phyloP scores from a whole-genome alignment of 2,888 invertebrate species.

The Crocallis elinguaria region DNA sequence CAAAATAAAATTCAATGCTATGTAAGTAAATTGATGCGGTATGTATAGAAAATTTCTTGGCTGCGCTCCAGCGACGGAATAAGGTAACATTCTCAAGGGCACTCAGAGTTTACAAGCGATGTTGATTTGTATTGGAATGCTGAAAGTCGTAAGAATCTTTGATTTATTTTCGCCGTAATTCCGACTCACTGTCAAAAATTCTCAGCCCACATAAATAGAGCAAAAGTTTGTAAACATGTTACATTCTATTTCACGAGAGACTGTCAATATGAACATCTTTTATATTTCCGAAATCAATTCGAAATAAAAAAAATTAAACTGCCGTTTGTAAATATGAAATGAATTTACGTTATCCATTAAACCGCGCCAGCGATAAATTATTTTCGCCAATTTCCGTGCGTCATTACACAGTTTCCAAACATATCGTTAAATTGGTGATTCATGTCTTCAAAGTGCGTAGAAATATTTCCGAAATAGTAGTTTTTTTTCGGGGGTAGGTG shows the following conservation, averaged over 20 bases:
- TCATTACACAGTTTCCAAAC: slow-evolving; percentile 38
- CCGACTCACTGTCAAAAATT: no score
- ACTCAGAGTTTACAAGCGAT: slow-evolving; percentile 53
- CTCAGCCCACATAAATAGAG: no score
- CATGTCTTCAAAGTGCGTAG: slow-evolving; percentile 25
- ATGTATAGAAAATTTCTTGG: slow-evolving; percentile 66
- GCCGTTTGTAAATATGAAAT: slow-evolving; percentile 18
- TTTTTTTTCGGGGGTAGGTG: no score
- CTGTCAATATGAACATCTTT: no score
- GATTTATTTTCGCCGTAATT: neutral
- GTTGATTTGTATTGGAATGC: slow-evolving; percentile 39
- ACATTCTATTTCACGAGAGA: no score
- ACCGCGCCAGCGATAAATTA: slow-evolving; percentile 39
- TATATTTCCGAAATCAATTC: no score
- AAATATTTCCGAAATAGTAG: neutral
- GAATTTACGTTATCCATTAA: slow-evolving; percentile 32
- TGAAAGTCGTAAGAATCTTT: slow-evolving; percentile 17
- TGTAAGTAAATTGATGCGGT: slow-evolving; percentile 61
- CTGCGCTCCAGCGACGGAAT: slow-evolving; percentile 60
- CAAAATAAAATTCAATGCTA: slow-evolving; percentile 48
- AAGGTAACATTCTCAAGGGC: slow-evolving; percentile 69
- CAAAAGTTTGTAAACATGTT: no score
- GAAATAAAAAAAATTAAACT: no score
- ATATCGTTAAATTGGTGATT: slow-evolving; percentile 44
- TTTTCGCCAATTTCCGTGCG: slow-evolving; percentile 38